Evolutionary conservation across 2,888 invertebrate species (phyloP), one percentile per base, ranked within the genome.

Genomic region (Spisula subtruncata): DNA sequence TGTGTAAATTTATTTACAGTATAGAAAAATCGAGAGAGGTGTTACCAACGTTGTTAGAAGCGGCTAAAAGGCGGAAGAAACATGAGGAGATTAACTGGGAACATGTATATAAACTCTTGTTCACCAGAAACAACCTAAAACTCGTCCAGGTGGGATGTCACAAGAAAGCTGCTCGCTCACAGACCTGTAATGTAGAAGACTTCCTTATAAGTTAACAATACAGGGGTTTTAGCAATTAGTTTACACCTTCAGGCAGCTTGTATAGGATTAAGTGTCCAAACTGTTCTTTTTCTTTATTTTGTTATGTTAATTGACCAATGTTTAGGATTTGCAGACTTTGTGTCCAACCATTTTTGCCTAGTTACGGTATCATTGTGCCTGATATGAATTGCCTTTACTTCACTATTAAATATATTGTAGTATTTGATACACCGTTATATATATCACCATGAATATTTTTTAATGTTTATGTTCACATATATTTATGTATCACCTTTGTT

Each of bases 91-190:
- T 96, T 16, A 92, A 95, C 85, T 90, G 93, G 92, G 89, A 94
- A 18, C 90, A 94, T 81, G 93, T 95, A 5, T 95, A 95, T 83
- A 93, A 93, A 81, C 92, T 95, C 6, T 85, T 96, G 79, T 96
- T 96, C 88, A 95, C 95, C 0, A 85, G 93, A 41, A 91, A 94
- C 1, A 96, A 96, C 90, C 93, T 96, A 20, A 95, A 95, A 89
- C 92, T 96, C 10, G 96, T 96, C n/a, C 95, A 96, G 79, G 91
- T 95, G 2, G 95, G 94, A 5, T 96, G 96, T 60, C 96, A 96
- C 83, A 95, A 95, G 89, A 96, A 96, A 87, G 94, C 95, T 10
- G 95, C 96, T 0, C 86, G 96, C 51, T 81, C 89, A 32, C 93
- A 92, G 35, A 93, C 91, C 8, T 91, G 92, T 81, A 90, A 86